Evolutionary conservation across 2,797 vertebrate genomes (phyloP), one percentile per base, ranked within the genome.

Genomic region (Poeciliopsis gracilis): DNA sequence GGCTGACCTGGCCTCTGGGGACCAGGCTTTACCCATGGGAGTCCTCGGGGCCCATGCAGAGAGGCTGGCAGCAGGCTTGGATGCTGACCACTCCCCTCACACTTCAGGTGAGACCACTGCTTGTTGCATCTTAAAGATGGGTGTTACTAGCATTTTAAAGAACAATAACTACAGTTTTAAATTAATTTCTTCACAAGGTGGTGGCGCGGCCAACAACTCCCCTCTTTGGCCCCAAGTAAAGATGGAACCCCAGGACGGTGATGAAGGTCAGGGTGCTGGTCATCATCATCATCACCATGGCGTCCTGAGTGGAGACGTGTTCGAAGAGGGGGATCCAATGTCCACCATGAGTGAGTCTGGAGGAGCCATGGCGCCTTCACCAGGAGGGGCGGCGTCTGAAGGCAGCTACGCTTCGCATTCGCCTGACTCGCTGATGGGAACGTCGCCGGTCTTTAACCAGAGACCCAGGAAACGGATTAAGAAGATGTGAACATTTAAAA

Each of bases 181-280:
- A 30, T 61, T 28, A 0, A 15, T 38, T 16, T 2, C 88, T 36
- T 82, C 3, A 73, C 84, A 49, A 91, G 98, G 93, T 67, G 91
- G 86, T 43, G 91, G 94, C 46, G 96, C 96, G 41, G 96, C 96
- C 81, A 98, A 96, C 90, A 96, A 95, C 91, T 99, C 98, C 12
- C 98, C 98, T 0, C 93, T 99, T 79, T 99, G 98, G 98, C 97
- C 97, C 0, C 98, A 98, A 47, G 98, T 99, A 0, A 99, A 99
- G 90, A 97, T 99, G 95, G 98, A 99, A 83, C 98, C 98, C 0
- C 98, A 98, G 84, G 98, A 99, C 13, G 95, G 92, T 0, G 98
- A 99, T 66, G 98, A 99, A 74, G 94, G 95, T 82, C 97, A 96
- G 23, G 95, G 94, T 0, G 89, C 96, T 0, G 94, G 96, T 20